Percentiles rank a stretch among this genome's conserved stretches.
Evolutionary conservation across 2,888 invertebrate genomes (phyloP).

Genomic region (Dolichomitus sp.): DNA sequence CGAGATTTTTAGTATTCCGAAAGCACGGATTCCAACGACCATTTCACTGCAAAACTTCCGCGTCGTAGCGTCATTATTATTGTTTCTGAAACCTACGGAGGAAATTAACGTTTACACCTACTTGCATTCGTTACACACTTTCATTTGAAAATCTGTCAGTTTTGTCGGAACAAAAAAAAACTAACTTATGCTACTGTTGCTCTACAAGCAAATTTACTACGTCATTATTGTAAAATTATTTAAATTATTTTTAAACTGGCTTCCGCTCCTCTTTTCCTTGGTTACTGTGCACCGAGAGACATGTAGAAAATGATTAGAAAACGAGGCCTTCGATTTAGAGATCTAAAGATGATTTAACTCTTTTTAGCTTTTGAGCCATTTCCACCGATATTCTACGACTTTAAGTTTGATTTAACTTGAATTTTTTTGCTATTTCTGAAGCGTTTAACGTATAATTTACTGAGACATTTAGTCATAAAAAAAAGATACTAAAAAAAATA

Average conservation of each 20-base stretch:
- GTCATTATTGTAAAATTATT: background rate
- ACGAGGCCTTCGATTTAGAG: background rate
- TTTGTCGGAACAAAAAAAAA: background rate
- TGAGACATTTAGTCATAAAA: background rate
- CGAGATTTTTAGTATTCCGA: slow-evolving; percentile 19
- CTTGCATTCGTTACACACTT: background rate
- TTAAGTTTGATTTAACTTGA: too few species aligned
- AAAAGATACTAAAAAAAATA: background rate
- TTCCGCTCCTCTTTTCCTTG: background rate
- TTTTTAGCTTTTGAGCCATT: background rate
- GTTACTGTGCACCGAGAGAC: background rate
- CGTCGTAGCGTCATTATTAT: slow-evolving; percentile 13
- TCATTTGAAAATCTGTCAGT: background rate
- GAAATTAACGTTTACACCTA: slow-evolving; percentile 35
- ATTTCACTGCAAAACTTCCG: slow-evolving; percentile 22
- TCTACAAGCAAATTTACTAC: background rate
- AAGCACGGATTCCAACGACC: slow-evolving; percentile 31
- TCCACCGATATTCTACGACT: too few species aligned
- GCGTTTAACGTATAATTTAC: background rate
- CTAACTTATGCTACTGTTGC: background rate
- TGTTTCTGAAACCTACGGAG: slow-evolving; percentile 19
- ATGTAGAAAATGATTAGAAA: background rate
- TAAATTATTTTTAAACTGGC: background rate
- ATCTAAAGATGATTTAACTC: background rate
- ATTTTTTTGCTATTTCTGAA: background rate